Conservation (phyloP, 2,113 vertebrate genomes). For the Dolichotis patagonum region DNA sequence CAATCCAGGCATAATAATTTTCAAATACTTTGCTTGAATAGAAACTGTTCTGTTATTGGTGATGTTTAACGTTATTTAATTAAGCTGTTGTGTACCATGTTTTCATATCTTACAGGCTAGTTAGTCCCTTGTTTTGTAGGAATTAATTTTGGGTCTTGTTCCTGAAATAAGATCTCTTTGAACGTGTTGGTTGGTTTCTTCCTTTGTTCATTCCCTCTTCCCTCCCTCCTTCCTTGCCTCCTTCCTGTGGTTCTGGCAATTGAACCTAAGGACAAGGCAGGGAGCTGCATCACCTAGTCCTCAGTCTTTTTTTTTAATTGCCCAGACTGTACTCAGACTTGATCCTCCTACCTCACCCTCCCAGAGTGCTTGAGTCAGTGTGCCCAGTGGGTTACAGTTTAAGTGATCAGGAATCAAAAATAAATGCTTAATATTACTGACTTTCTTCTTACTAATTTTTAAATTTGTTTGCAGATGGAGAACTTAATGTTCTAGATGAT, state of each 20-base stretch:
- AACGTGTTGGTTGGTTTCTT: neutral
- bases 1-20: constrained; percentile 1
- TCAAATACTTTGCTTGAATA: neutral
- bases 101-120: neutral
- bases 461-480: constrained; percentile 91
- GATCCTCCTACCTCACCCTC: neutral
- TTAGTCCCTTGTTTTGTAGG: neutral
- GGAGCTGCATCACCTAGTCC: neutral
- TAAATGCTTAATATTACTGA: neutral
- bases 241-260: neutral
- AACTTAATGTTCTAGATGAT: constrained; percentile 97
- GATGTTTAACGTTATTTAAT: neutral
- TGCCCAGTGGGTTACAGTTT: neutral
- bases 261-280: neutral
- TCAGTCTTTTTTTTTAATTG: neutral
- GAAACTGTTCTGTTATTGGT: neutral
- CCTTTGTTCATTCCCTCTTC: neutral
- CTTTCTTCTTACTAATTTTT: constrained; percentile 19
- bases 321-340: neutral
- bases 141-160: neutral
- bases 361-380: neutral
- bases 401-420: constrained; percentile 35
- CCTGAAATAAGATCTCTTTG: constrained; percentile 18
- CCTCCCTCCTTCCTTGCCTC: neutral
- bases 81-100: neutral